Base-by-base conservation (phyloP, 2,888 invertebrate genomes). In the Orthosia incerta region DNA sequence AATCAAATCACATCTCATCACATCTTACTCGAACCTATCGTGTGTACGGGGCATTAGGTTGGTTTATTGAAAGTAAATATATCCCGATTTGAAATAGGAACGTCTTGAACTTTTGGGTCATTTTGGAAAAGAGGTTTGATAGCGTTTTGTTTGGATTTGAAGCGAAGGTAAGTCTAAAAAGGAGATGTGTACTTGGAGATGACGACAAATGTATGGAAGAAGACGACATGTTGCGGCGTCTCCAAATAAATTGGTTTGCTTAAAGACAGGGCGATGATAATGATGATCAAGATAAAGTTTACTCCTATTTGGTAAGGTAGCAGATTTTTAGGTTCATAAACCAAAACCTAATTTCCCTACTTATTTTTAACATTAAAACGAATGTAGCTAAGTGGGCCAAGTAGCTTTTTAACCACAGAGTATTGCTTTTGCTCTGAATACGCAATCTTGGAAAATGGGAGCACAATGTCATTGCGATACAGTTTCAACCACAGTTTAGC, bases 1-100 rank as follows among this genome's bases (percentile, higher is more conserved):
- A 84, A 87, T 86, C 90, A 87, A 85, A 86, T 84, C 84, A 87
- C 82, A 86, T 85, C 83, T 88, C 86, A 86, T 84, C 84, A 87
- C 80, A 86, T 85, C 84, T 88, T 81, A 86, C 84, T 88, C 66
- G 69, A 68, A 56, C 20, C 26, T 48, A 75, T 67, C 62, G 50
- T 74, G 66, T 82, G 76, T 71, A 69, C 66, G 46, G 39, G 76
- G 72, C 71, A 80, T 86, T 85, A 76, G 79, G 53, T n/a, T 57
- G 56, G 76, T 68, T 78, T 61, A 64, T 80, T 73, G 67, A 71
- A 86, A 75, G 60, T 60, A 64, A 70, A 71, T 61, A 59, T 31
- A 50, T 70, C 53, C 63, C 9, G 9, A 81, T 77, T 79, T 65
- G 9, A 65, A 82, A 78, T 60, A 26, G 51, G 79, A 78, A 63